Percentiles rank a stretch among this genome's conserved stretches.
phyloP scores from a whole-genome alignment of 2,888 invertebrate species.

The Hyles lineata region DNA sequence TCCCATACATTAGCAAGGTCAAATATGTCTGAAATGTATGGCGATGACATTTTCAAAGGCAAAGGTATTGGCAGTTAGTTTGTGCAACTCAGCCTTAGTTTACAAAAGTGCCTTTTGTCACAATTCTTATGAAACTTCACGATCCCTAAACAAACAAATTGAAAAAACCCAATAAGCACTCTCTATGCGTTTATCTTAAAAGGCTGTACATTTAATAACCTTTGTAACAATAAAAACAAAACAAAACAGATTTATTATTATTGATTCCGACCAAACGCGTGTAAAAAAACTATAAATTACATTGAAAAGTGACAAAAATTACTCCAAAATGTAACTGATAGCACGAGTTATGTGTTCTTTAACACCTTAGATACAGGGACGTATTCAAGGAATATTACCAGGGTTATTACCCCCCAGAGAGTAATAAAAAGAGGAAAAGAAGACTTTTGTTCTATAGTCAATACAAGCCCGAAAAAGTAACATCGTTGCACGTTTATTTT shows the following conservation, averaged over 20 bases:
- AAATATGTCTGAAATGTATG: no score
- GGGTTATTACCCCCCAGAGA: background rate
- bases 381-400: background rate
- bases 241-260: slow-evolving; percentile 26
- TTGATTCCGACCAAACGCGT: slow-evolving; percentile 39
- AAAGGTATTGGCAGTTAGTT: no score
- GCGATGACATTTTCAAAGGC: no score
- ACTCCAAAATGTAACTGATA: slow-evolving; percentile 27
- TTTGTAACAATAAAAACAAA: slow-evolving; percentile 24
- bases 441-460: no score
- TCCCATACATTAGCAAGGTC: no score
- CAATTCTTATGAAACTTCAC: no score
- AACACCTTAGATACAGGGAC: slow-evolving; percentile 2
- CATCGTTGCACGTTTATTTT: no score
- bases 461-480: background rate
- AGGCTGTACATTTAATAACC: slow-evolving; percentile 24
- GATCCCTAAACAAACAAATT: no score
- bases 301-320: slow-evolving; percentile 38
- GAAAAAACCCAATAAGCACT: background rate
- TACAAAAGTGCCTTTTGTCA: no score
- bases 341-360: slow-evolving; percentile 13
- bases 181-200: slow-evolving; percentile 26
- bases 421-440: no score
- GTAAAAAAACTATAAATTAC: slow-evolving; percentile 38
- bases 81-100: no score